Percentiles rank a stretch among this genome's conserved stretches.
phyloP scores from a whole-genome alignment of 2,113 vertebrate genomes.

The Xerus inauris region DNA sequence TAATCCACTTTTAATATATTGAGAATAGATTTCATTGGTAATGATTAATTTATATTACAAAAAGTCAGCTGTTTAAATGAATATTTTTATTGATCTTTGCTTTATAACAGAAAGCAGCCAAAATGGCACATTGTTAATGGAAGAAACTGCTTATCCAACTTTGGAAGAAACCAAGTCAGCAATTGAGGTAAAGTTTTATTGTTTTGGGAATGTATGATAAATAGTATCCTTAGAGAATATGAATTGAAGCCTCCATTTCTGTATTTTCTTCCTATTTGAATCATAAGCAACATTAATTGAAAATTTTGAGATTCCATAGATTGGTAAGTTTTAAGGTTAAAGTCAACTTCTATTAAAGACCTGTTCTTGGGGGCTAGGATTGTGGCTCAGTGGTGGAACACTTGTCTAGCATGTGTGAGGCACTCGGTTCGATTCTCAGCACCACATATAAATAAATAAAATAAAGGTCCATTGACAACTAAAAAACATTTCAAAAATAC shows the following conservation, averaged over 20 bases:
- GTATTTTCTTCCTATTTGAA: constrained; percentile 22
- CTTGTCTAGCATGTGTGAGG: too few relatives aligned
- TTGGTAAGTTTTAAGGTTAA: neutral
- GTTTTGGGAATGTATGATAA: constrained; percentile 17
- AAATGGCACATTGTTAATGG: constrained; percentile 68
- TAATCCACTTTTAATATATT: neutral
- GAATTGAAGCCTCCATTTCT: constrained; percentile 28
- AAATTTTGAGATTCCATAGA: neutral
- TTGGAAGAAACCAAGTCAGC: constrained; percentile 78
- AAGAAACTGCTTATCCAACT: constrained; percentile 80
- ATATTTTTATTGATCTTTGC: constrained; percentile 54
- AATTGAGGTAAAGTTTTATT: constrained; percentile 86
- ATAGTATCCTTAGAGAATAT: neutral
- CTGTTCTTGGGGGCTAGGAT: too few relatives aligned
- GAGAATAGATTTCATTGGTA: neutral
- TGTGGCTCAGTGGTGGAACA: too few relatives aligned
- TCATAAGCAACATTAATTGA: constrained; percentile 17
- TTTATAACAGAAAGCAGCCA: constrained; percentile 83
- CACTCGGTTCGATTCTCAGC: too few relatives aligned
- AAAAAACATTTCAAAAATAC: too few relatives aligned
- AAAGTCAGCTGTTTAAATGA: neutral
- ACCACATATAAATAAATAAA: too few relatives aligned
- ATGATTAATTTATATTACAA: neutral
- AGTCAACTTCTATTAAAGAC: too few relatives aligned
- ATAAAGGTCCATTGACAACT: too few relatives aligned